A percentile compares a stretch with the other conserved stretches of the same genome.
Conservation (phyloP, 2,113 vertebrate species). For the Xenopus borealis region DNA sequence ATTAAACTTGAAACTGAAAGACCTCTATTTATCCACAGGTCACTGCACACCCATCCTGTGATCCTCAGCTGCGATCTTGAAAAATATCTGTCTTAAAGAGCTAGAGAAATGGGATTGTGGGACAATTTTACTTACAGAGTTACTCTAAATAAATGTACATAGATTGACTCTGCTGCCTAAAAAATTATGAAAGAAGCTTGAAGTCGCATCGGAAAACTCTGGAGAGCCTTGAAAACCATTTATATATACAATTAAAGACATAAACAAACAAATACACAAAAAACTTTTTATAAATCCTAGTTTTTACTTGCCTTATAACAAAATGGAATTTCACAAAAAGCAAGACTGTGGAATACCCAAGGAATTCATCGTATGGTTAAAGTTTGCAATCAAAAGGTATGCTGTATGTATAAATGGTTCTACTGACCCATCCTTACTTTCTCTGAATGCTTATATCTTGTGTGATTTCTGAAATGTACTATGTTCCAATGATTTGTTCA, state of each 20-base stretch:
- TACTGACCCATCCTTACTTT: conserved; percentile 31
- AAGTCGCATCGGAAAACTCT: conserved; percentile 34
- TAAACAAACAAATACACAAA: neutral
- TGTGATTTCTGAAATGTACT: conserved; percentile 43
- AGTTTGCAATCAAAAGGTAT: conserved; percentile 43
- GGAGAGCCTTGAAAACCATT: conserved; percentile 39
- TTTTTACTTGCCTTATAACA: conserved; percentile 29
- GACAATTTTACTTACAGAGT: conserved; percentile 28
- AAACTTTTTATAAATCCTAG: neutral
- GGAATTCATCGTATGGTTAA: conserved; percentile 44
- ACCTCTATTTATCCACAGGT: conserved; percentile 39
- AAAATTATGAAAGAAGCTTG: neutral
- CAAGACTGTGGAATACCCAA: conserved; percentile 43
- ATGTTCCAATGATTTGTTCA: conserved; percentile 38
- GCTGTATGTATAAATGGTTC: conserved; percentile 47
- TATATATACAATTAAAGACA: conserved; percentile 45
- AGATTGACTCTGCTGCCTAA: conserved; percentile 39
- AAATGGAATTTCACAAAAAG: conserved; percentile 28
- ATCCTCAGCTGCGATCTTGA: conserved; percentile 45
- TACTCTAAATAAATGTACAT: conserved; percentile 34
- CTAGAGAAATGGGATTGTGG: conserved; percentile 47
- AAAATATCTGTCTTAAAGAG: conserved; percentile 43
- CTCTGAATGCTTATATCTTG: conserved; percentile 39
- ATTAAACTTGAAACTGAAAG: conserved; percentile 49
- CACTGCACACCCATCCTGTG: conserved; percentile 38